phyloP scores from a whole-genome alignment of 2,113 vertebrate genomes.

The Sula dactylatra region DNA sequence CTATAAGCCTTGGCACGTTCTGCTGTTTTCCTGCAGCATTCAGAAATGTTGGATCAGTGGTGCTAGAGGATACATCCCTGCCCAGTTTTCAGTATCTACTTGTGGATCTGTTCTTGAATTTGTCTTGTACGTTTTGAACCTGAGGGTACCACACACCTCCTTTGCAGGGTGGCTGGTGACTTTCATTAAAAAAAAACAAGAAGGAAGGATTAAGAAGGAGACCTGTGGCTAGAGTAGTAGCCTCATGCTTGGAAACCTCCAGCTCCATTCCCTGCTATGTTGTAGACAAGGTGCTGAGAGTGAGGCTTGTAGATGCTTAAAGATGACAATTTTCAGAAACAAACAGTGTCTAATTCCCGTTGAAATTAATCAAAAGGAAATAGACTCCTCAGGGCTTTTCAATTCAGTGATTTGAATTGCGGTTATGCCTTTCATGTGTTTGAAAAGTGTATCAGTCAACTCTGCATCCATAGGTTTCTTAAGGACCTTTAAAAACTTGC shows the following conservation, averaged over 20 bases:
- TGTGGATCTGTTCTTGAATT: neutral
- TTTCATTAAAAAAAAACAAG: neutral
- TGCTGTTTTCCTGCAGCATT: neutral
- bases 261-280: neutral
- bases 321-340: neutral
- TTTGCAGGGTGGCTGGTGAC: neutral
- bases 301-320: neutral
- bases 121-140: neutral
- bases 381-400: neutral
- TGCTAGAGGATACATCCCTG: neutral
- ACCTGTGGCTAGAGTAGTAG: neutral
- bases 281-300: neutral
- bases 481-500: neutral
- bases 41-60: neutral
- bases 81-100: neutral
- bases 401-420: neutral
- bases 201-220: neutral
- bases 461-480: neutral
- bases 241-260: neutral
- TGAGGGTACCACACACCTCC: neutral
- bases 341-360: slow-evolving; percentile 29
- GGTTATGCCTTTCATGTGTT: neutral
- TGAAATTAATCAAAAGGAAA: slow-evolving; percentile 34
- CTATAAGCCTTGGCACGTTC: neutral
- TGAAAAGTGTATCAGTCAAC: neutral